Evolutionary conservation across 2,797 vertebrate species (phyloP).

Genomic region (Miichthys miiuy): DNA sequence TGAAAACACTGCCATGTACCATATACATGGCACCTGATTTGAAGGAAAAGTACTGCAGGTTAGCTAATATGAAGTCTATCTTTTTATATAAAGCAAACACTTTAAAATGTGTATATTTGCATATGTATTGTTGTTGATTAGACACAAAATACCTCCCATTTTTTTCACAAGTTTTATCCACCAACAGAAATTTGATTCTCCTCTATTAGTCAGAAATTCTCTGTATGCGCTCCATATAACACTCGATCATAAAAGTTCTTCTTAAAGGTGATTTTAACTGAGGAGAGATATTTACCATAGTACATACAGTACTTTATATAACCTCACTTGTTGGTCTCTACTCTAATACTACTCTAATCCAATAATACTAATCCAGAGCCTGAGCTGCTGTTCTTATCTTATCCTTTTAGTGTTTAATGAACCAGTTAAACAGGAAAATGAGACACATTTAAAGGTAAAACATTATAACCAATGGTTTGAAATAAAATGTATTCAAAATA

Average conservation of each 20-base stretch:
- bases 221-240: neutral
- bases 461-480: neutral
- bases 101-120: conserved; percentile 5
- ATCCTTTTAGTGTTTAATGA: conserved; percentile 8
- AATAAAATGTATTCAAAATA: neutral
- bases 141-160: neutral
- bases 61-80: neutral
- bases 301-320: neutral
- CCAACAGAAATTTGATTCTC: neutral
- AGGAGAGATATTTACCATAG: neutral
- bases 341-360: neutral
- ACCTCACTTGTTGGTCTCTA: neutral
- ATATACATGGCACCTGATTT: neutral
- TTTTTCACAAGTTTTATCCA: neutral
- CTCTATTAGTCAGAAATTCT: neutral
- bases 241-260: neutral
- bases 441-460: neutral
- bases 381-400: conserved; percentile 14
- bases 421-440: neutral
- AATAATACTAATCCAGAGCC: neutral
- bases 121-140: conserved; percentile 9
- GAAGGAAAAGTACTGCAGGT: neutral
- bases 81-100: neutral
- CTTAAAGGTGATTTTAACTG: neutral
- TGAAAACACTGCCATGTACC: neutral